Base-by-base conservation (phyloP, 2,113 vertebrate species). In the Proterorhinus semilunaris region DNA sequence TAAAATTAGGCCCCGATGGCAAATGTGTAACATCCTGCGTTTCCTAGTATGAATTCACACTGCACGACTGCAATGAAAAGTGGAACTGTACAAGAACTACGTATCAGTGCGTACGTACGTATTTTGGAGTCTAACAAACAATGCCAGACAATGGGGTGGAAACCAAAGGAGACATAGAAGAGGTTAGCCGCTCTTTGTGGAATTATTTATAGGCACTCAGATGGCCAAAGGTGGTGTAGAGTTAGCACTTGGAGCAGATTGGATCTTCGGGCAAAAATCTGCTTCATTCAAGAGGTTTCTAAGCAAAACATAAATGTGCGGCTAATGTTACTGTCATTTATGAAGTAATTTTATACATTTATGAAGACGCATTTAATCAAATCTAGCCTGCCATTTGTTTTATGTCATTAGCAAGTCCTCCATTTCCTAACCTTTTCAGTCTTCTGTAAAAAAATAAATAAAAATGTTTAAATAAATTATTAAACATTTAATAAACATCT, bases 181-280 rank as follows among this genome's bases (percentile, higher is more conserved):
- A 87, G 89, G 86, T 82, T 87, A 44, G 80, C 75, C 81, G 92
- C 88, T 88, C 89, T 86, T 85, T 81, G 76, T 85, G 79, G 65
- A 91, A 89, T 92, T 95, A 96, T 96, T 95, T 96, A 95, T 94
- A 96, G 94, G 58, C 36, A 44, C 74, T 74, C 78, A 47, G 75
- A 73, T 57, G 82, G 90, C 90, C 92, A 90, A 72, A 71, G 69
- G 0, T 12, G 80, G 85, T 86, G 84, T 82, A 86, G 69, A 73
- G 82, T 90, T 85, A 75, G 70, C 68, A 88, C 17, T 0, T 44
- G 59, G 73, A 76, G 72, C 1, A 10, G n/a, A 62, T 62, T 46
- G 46, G 65, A 69, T 78, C 65, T 67, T 42, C 16, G 27, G 27
- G 27, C 3, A 16, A 4, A 48, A 67, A 5, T 10, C 17, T 57